Evolutionary conservation across 2,113 vertebrate species (phyloP).

Genomic region (Parus major): DNA sequence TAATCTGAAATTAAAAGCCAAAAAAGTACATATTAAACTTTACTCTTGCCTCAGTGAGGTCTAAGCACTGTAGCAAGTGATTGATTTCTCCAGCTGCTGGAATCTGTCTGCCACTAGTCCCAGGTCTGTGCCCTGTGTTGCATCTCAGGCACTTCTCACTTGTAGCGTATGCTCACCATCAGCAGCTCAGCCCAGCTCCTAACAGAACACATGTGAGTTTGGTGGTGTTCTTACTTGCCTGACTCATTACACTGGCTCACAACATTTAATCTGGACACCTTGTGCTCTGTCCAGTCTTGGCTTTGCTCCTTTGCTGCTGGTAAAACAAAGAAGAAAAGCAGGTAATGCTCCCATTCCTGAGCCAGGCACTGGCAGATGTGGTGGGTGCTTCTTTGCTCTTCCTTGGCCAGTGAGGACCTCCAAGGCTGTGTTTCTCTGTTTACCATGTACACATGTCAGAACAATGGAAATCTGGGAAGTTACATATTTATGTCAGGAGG

Average conservation of each 20-base stretch:
- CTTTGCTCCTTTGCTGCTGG: background rate
- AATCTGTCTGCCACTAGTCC: background rate
- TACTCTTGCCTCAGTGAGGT: background rate
- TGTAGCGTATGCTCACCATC: rapidly evolving
- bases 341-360: background rate
- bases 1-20: background rate
- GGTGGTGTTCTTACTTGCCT: background rate
- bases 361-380: background rate
- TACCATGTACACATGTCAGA: background rate
- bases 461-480: background rate
- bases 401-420: background rate
- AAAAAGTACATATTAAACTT: background rate
- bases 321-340: background rate
- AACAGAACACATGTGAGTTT: background rate
- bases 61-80: background rate
- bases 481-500: background rate
- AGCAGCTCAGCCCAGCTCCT: background rate
- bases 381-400: background rate
- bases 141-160: background rate
- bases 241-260: background rate
- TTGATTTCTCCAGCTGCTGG: background rate
- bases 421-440: background rate
- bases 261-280: background rate
- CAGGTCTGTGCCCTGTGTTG: background rate
- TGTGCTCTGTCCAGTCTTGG: background rate